Evolutionary conservation across 2,113 vertebrate species (phyloP).

Genomic region (Rhineura floridana): DNA sequence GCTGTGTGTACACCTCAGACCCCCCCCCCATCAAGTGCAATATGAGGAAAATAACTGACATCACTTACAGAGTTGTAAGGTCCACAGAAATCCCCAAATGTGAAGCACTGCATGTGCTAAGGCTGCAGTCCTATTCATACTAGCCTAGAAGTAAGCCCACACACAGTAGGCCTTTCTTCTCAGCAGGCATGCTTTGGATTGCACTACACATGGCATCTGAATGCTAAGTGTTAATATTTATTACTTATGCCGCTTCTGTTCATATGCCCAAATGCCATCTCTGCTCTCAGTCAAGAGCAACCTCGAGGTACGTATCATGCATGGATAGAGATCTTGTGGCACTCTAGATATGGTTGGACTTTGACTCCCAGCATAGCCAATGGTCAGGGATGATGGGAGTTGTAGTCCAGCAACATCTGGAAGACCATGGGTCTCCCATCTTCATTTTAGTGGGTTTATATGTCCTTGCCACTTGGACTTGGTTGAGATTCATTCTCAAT

Average conservation of each 20-base stretch:
- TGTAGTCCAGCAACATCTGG: neutral
- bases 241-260: neutral
- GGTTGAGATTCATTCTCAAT: neutral
- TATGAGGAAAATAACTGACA: neutral
- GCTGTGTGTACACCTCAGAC: neutral
- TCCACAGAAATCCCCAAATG: neutral
- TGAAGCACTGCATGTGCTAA: neutral
- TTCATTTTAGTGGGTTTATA: neutral
- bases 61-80: neutral
- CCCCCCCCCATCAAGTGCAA: neutral
- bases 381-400: neutral
- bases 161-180: neutral
- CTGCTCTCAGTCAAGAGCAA: neutral
- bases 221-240: neutral
- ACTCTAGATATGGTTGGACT: neutral
- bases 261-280: neutral
- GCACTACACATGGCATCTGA: too few relatives aligned
- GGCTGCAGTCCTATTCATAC: neutral
- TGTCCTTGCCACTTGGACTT: too few relatives aligned
- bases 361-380: neutral
- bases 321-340: neutral
- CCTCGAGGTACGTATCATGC: neutral
- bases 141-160: neutral
- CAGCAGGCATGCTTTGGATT: neutral
- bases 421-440: neutral